Percentiles rank a stretch among this genome's conserved stretches.
phyloP scores from a whole-genome alignment of 2,797 vertebrate species.

The Thamnophis elegans region DNA sequence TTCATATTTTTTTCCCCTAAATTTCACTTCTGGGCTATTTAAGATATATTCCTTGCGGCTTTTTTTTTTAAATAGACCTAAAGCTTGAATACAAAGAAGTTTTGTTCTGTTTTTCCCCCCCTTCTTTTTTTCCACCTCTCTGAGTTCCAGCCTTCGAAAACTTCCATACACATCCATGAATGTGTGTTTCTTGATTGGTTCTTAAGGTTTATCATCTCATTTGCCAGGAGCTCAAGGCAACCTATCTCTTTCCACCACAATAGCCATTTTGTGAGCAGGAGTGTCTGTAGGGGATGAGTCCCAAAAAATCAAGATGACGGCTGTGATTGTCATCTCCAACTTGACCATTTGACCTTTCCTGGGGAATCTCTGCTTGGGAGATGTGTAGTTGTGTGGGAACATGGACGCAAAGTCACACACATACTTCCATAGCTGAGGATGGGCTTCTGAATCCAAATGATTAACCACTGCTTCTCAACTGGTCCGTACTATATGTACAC shows the following conservation, averaged over 20 bases:
- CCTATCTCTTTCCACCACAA: background rate
- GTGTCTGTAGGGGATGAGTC: background rate
- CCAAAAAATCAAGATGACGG: background rate
- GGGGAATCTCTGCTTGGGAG: background rate
- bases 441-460: background rate
- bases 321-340: background rate
- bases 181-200: background rate
- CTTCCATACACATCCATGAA: background rate
- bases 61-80: background rate
- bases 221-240: background rate
- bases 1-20: background rate
- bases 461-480: background rate
- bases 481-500: background rate
- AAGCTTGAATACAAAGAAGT: background rate
- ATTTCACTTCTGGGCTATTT: background rate
- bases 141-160: background rate
- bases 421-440: background rate
- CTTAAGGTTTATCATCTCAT: background rate
- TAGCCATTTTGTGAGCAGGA: background rate
- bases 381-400: background rate
- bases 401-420: background rate
- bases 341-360: background rate
- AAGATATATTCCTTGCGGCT: background rate
- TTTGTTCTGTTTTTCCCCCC: background rate
- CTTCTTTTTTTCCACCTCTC: background rate